Percentiles rank a stretch among this genome's conserved stretches.
phyloP scores from a whole-genome alignment of 2,888 invertebrate genomes.

The Thysanoteuthis rhombus region DNA sequence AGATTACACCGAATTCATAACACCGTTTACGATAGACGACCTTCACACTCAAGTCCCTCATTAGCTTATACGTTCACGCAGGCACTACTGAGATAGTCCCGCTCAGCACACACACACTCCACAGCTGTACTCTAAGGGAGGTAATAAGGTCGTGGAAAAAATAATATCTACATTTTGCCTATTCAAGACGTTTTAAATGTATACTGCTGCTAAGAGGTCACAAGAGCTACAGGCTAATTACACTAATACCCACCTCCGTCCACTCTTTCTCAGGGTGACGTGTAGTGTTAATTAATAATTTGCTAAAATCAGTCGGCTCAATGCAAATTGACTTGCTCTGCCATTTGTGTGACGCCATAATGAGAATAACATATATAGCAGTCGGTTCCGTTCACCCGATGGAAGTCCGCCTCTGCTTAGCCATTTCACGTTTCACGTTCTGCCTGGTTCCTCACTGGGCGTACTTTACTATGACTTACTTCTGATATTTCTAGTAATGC shows the following conservation, averaged over 20 bases:
- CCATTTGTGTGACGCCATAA: background rate
- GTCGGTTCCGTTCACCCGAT: background rate
- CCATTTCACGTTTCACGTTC: background rate
- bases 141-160: background rate
- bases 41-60: background rate
- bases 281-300: background rate
- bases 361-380: background rate
- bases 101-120: background rate
- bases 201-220: background rate
- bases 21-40: background rate
- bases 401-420: background rate
- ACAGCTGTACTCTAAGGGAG: background rate
- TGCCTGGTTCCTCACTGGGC: background rate
- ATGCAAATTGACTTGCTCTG: background rate
- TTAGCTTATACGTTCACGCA: background rate
- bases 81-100: background rate
- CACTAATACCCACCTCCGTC: background rate
- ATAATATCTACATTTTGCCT: background rate
- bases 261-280: background rate
- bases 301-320: background rate
- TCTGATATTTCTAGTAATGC: conserved; percentile 12
- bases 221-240: background rate
- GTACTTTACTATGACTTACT: conserved; percentile 12
- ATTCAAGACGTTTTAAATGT: background rate
- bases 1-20: background rate